phyloP scores from a whole-genome alignment of 1,140 invertebrate genomes.

The Leptinotarsa texana region DNA sequence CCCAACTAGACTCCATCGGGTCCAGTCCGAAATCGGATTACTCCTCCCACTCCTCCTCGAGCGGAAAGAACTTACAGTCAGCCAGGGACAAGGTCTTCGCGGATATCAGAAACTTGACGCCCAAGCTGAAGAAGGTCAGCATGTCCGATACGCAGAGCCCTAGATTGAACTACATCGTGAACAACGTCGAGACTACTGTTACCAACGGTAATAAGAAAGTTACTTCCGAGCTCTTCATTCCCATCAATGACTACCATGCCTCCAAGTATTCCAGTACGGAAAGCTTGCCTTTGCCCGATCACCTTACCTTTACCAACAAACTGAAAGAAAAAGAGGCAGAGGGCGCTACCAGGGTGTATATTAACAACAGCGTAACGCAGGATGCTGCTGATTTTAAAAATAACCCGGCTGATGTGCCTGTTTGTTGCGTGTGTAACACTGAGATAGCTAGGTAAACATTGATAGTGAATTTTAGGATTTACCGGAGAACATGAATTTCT shows the following conservation, averaged over 20 bases:
- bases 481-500: no score
- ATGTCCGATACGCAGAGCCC: slow-evolving; percentile 36
- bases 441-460: slow-evolving; percentile 46
- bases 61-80: slow-evolving; percentile 28
- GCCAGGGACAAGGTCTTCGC: slow-evolving; percentile 37
- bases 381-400: slow-evolving; percentile 20
- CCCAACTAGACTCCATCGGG: slow-evolving; percentile 43
- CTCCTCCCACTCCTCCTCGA: slow-evolving; percentile 42
- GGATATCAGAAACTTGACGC: slow-evolving; percentile 34
- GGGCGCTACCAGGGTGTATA: slow-evolving; percentile 13
- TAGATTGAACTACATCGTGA: slow-evolving; percentile 33
- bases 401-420: slow-evolving; percentile 22
- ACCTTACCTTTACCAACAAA: slow-evolving; percentile 41
- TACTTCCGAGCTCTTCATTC: slow-evolving; percentile 35
- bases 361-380: slow-evolving; percentile 21
- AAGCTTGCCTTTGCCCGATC: slow-evolving; percentile 32
- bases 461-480: no score
- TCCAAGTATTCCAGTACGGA: neutral
- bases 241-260: slow-evolving; percentile 26
- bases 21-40: slow-evolving; percentile 47
- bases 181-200: slow-evolving; percentile 22
- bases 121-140: slow-evolving; percentile 37
- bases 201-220: slow-evolving; percentile 32
- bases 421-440: slow-evolving; percentile 41
- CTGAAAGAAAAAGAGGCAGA: neutral